Percentiles rank a stretch among this genome's conserved stretches.
phyloP scores from a whole-genome alignment of 2,797 vertebrate species.

The Acridotheres tristis region DNA sequence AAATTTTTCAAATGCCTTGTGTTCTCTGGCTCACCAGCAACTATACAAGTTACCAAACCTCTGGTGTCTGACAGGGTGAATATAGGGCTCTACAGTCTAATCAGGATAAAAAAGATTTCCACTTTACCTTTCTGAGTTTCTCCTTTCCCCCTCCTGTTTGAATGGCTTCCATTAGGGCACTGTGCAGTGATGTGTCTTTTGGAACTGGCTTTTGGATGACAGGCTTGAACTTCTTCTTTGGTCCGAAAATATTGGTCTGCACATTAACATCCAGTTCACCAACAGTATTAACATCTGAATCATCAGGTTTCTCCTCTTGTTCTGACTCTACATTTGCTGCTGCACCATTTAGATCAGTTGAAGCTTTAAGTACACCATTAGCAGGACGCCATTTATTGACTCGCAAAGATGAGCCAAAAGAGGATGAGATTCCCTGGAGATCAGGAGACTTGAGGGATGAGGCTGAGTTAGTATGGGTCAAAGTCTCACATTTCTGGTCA shows the following conservation, averaged over 20 bases:
- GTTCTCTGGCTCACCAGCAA: neutral
- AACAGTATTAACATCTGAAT: neutral
- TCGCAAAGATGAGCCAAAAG: neutral
- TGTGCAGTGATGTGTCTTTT: constrained; percentile 88
- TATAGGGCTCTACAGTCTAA: neutral
- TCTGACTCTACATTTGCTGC: neutral
- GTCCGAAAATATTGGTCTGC: constrained; percentile 85
- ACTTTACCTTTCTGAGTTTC: constrained; percentile 88
- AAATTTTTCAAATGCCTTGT: neutral
- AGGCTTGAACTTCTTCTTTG: constrained; percentile 90
- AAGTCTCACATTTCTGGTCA: neutral
- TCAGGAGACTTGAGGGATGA: neutral
- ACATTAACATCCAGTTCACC: constrained; percentile 49
- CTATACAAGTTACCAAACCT: neutral
- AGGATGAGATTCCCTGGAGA: neutral
- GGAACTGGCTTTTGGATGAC: constrained; percentile 83
- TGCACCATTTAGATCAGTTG: neutral
- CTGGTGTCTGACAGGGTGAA: neutral
- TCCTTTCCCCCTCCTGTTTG: constrained; percentile 86
- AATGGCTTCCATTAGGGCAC: constrained; percentile 93
- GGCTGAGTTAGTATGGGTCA: neutral
- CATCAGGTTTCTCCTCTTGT: constrained; percentile 61
- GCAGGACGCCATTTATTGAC: constrained; percentile 4
- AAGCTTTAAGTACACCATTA: neutral
- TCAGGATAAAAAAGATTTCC: neutral